Evolutionary conservation across 2,797 vertebrate species (phyloP), one percentile per base, ranked within the genome.

Genomic region (Botia kubotai): DNA sequence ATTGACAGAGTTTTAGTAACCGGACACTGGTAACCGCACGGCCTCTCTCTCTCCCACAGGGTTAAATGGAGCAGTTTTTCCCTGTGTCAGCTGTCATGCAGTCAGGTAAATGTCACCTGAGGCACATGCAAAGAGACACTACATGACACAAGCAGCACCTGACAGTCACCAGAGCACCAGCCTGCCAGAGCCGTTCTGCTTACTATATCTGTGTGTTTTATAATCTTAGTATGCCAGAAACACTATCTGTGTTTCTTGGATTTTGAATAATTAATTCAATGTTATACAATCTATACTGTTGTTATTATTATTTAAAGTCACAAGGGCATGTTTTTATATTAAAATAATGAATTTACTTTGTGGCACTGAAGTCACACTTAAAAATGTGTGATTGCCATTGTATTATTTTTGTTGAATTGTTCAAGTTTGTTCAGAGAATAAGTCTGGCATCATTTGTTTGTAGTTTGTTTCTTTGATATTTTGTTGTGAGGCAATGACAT

Each of bases 91-190:
- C 77, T 78, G 48, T 63, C 43, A 69, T 39, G 62, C 74, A 39
- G 57, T 55, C 66, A 75, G 80, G 46, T 75, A 79, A 76, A 58
- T 65, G 69, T 77, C 79, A 72, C 67, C 68, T 72, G 66, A 57
- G 72, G 82, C 67, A 60, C 55, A 80, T 57, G 72, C 75, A 77
- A 82, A 82, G 73, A 77, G 69, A 75, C 65, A 66, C 71, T 72
- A 11, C 29, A 65, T 75, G 62, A 76, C 50, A 76, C 11, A 73
- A 52, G 63, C 75, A 71, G 63, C 75, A 71, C 52, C 55, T 66
- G 46, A 73, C 69, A 62, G 76, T 69, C 70, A 69, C 16, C 57
- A 60, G 26, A 79, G 65, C 71, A 72, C 21, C 53, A 19, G 63
- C 39, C 39, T 21, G 19, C 48, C 53, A 48, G 53, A 72, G 33